Evolutionary conservation across 2,797 vertebrate genomes (phyloP).

Genomic region (Cossypha dichroa): DNA sequence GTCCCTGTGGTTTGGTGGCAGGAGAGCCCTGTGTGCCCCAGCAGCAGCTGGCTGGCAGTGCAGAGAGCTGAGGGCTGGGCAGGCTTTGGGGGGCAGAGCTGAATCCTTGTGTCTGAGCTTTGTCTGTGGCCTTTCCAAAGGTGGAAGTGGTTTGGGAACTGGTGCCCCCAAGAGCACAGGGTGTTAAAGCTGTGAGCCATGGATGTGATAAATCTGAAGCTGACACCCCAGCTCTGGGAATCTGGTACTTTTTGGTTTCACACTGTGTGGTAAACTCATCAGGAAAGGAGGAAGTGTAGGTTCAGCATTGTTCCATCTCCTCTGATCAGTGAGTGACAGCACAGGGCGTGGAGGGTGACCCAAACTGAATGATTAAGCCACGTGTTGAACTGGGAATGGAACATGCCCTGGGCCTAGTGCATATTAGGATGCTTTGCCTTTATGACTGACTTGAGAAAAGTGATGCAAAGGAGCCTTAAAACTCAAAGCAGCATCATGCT

Average conservation of each 20-base stretch:
- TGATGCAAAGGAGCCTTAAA: neutral
- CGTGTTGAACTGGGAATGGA: neutral
- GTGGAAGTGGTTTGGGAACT: neutral
- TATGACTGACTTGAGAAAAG: neutral
- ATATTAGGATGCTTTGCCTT: neutral
- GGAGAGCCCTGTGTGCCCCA: neutral
- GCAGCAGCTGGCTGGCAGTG: neutral
- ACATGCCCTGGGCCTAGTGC: neutral
- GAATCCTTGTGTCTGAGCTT: neutral
- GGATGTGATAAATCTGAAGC: neutral
- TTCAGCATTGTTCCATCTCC: neutral
- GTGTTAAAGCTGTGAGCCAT: neutral
- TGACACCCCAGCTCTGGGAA: neutral
- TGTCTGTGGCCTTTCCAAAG: neutral
- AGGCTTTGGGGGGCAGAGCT: neutral
- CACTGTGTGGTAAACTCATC: neutral
- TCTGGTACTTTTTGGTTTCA: neutral
- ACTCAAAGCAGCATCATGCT: neutral
- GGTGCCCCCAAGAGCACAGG: accelerated
- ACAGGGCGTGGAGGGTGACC: neutral
- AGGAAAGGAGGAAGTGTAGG: neutral
- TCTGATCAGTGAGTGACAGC: neutral
- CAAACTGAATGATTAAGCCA: neutral
- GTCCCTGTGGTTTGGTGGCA: neutral
- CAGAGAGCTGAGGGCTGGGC: neutral